phyloP scores from a whole-genome alignment of 2,113 vertebrate genomes.

The Saccopteryx leptura region DNA sequence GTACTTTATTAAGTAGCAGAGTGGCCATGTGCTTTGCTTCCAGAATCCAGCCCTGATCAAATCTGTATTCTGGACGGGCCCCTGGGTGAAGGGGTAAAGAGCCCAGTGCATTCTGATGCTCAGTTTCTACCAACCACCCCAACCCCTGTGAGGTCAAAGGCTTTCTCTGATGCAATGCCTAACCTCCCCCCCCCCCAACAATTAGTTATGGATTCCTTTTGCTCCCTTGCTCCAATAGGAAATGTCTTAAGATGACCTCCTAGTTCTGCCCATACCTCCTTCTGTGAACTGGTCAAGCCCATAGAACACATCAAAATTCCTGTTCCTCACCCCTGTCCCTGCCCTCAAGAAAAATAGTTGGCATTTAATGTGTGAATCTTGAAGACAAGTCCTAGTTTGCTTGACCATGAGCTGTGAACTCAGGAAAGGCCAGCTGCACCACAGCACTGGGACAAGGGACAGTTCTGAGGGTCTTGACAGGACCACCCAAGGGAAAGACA shows the following conservation, averaged over 20 bases:
- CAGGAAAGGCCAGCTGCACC: neutral
- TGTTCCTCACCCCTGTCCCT: no score
- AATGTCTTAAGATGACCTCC: neutral
- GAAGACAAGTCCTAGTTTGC: neutral
- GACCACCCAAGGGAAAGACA: neutral
- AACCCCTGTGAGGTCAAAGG: neutral
- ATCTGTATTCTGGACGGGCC: neutral
- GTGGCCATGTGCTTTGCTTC: neutral
- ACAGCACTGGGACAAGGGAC: neutral
- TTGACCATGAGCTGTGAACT: neutral
- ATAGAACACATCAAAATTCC: neutral
- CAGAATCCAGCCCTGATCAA: neutral
- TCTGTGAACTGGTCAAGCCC: neutral
- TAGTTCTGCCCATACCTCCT: neutral
- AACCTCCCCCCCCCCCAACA: fast-evolving
- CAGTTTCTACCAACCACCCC: neutral
- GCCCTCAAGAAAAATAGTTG: neutral
- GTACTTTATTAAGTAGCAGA: neutral
- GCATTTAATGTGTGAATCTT: neutral
- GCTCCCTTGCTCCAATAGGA: neutral
- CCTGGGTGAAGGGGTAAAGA: neutral
- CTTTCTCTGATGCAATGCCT: neutral
- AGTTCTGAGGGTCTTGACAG: neutral
- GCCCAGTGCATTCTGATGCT: neutral
- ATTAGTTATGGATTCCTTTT: neutral